phyloP scores from a whole-genome alignment of 2,113 vertebrate species.

The Chrysochloris asiatica region DNA sequence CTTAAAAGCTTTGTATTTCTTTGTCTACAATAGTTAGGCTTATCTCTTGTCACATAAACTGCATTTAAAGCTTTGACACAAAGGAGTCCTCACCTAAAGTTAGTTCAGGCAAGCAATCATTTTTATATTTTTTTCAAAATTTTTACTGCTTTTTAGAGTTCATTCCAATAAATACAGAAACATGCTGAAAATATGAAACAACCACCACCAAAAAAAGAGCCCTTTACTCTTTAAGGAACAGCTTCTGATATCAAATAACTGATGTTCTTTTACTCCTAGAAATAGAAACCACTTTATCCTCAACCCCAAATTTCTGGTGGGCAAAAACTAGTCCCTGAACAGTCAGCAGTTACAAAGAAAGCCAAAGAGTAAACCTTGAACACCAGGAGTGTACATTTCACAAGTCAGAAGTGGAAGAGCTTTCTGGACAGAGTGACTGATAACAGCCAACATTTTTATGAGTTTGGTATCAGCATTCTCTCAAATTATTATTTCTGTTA shows the following conservation, averaged over 20 bases:
- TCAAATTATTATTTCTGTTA: neutral
- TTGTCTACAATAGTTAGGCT: constrained; percentile 8
- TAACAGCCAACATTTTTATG: neutral
- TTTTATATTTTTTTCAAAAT: constrained; percentile 71
- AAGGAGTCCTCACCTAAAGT: constrained; percentile 71
- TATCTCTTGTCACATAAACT: constrained; percentile 49
- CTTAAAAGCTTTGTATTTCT: constrained; percentile 33
- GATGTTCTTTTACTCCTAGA: neutral
- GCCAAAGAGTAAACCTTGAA: too few relatives aligned
- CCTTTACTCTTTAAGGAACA: neutral
- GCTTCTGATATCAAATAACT: neutral
- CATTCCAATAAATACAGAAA: constrained; percentile 57
- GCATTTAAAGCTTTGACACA: constrained; percentile 67
- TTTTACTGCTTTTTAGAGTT: too few relatives aligned
- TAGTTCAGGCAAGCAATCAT: constrained; percentile 66
- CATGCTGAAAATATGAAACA: neutral
- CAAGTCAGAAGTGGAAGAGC: neutral
- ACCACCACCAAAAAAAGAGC: neutral
- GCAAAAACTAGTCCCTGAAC: neutral
- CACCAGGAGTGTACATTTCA: neutral
- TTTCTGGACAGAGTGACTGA: neutral
- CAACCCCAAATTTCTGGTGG: neutral
- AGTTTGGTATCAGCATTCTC: neutral
- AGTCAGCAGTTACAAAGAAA: neutral
- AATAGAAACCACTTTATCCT: neutral